Percentiles rank a stretch among this genome's conserved stretches.
Conservation (phyloP, 2,888 invertebrate species). For the Odontomyia ornata region DNA sequence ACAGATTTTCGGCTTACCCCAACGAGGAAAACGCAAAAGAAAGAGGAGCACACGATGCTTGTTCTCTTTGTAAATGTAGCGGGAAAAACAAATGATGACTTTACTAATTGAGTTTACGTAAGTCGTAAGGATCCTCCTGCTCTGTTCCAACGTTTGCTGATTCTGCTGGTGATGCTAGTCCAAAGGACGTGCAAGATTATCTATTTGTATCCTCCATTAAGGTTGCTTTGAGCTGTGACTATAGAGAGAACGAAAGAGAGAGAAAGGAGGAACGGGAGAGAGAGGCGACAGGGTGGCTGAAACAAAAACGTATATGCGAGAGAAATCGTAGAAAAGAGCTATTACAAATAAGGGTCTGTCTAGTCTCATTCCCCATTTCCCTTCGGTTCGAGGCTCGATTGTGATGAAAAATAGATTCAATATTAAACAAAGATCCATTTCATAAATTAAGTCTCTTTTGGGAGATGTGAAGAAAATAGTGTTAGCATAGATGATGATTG, state of each 20-base stretch:
- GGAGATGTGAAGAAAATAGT: conserved; percentile 35
- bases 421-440: conserved; percentile 42
- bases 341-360: neutral
- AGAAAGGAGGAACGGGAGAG: neutral
- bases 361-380: neutral
- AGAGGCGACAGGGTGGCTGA: neutral
- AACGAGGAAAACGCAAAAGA: neutral
- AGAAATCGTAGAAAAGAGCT: too few relatives aligned
- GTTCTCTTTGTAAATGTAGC: neutral
- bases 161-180: too few relatives aligned
- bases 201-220: neutral
- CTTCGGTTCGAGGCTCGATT: neutral
- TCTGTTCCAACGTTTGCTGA: neutral
- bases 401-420: conserved; percentile 40
- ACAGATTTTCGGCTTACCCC: conserved; percentile 27
- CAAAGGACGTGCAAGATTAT: conserved; percentile 4
- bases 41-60: neutral
- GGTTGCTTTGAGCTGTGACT: neutral
- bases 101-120: conserved; percentile 39
- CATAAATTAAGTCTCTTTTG: conserved; percentile 36
- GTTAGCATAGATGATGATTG: conserved; percentile 40
- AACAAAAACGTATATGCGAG: too few relatives aligned
- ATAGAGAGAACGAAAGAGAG: neutral
- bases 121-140: conserved; percentile 14
- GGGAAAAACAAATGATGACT: conserved; percentile 37